These are phyloP conservation scores for Lacerta viridis DNA, from an alignment of 2,797 vertebrate species.

Conservation along the genomic window DNA sequence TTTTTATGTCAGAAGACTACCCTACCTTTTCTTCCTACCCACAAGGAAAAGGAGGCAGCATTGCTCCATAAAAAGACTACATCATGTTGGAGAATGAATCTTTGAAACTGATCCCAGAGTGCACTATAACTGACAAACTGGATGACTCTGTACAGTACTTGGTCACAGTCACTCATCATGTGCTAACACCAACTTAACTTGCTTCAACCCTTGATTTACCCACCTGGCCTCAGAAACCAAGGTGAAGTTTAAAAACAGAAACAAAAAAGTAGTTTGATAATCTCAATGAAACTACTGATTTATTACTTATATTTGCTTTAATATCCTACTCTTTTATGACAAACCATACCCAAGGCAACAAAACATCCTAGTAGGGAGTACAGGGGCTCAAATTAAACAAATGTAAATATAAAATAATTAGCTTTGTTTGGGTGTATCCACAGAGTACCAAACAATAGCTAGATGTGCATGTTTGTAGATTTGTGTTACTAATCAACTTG, in stretches of 20 bases:
- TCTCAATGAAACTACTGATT: background rate
- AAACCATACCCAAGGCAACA: too few relatives aligned
- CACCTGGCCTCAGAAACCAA: background rate
- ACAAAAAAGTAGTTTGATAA: background rate
- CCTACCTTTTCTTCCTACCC: too few relatives aligned
- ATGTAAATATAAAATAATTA: background rate
- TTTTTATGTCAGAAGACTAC: too few relatives aligned
- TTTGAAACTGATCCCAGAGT: background rate
- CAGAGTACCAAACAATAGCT: too few relatives aligned
- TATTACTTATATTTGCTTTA: too few relatives aligned
- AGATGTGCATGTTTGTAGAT: too few relatives aligned
- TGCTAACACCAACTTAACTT: background rate
- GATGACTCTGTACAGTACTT: too few relatives aligned
- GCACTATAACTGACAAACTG: background rate
- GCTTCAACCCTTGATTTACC: background rate
- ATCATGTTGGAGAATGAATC: background rate
- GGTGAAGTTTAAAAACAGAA: background rate
- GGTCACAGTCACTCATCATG: background rate
- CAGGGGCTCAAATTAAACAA: background rate
- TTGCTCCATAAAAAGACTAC: too few relatives aligned
- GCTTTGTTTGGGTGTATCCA: too few relatives aligned
- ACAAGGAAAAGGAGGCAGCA: background rate
- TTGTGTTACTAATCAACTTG: too few relatives aligned
- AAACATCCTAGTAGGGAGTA: too few relatives aligned
- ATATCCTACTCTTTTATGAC: too few relatives aligned